Percentiles rank a stretch among this genome's conserved stretches.
Conservation (phyloP, 2,113 vertebrate species). For the Gulo gulo region DNA sequence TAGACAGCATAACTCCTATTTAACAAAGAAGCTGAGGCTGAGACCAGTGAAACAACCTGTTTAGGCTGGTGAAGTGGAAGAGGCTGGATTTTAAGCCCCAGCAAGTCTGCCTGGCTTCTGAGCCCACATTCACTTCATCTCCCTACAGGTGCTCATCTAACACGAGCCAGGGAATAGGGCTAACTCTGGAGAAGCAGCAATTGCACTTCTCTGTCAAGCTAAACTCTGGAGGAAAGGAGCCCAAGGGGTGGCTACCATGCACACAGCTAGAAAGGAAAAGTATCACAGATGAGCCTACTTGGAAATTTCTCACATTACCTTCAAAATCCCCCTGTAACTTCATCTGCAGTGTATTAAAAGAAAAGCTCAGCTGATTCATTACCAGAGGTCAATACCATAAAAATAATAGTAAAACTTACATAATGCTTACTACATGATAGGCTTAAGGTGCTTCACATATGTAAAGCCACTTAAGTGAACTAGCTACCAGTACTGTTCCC, state of each 20-base stretch:
- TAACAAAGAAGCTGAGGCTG: not conserved
- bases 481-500: not conserved
- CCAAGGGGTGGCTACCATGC: not conserved
- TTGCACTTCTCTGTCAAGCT: not conserved
- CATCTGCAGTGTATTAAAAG: not conserved
- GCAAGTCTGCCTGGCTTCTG: not conserved
- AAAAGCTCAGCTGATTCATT: not conserved
- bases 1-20: not conserved
- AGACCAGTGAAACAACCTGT: not conserved
- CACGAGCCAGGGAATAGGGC: not conserved
- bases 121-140: not conserved
- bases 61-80: not conserved
- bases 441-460: not conserved
- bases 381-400: not conserved
- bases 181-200: not conserved
- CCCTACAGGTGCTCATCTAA: not conserved
- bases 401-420: not conserved
- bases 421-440: not conserved
- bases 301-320: not conserved
- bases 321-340: not conserved
- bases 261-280: not conserved
- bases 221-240: not conserved
- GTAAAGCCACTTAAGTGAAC: not conserved
- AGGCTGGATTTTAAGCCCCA: not conserved
- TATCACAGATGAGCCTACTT: not conserved